phyloP scores from a whole-genome alignment of 1,140 invertebrate species.

The Camponotus vicinus region DNA sequence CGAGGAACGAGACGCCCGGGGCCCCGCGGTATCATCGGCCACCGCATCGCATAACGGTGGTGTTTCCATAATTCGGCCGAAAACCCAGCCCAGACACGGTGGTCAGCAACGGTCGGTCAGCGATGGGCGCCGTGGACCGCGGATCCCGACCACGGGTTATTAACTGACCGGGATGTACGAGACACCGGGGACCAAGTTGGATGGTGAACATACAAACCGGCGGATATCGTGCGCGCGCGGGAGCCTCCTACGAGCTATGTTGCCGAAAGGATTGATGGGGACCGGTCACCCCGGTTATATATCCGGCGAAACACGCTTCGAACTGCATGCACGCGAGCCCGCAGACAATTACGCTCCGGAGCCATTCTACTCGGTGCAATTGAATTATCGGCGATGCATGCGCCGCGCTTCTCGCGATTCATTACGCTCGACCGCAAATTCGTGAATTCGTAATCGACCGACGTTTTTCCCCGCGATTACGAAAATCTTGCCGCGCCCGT shows the following conservation, averaged over 20 bases:
- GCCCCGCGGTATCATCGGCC: constrained; percentile 73
- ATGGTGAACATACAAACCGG: constrained; percentile 71
- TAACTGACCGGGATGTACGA: constrained; percentile 84
- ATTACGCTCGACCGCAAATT: constrained; percentile 50
- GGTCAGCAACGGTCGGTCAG: constrained; percentile 72
- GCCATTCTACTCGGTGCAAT: constrained; percentile 46
- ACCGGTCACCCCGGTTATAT: constrained; percentile 52
- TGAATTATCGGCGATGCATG: constrained; percentile 67
- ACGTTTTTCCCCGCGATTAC: constrained; percentile 33
- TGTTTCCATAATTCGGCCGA: constrained; percentile 79
- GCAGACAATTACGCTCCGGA: constrained; percentile 59
- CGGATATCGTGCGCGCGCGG: constrained; percentile 52
- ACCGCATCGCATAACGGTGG: constrained; percentile 78
- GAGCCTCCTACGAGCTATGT: constrained; percentile 76
- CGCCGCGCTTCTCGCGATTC: constrained; percentile 21
- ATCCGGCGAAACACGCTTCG: constrained; percentile 57
- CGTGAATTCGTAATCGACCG: constrained; percentile 38
- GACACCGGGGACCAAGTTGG: constrained; percentile 81
- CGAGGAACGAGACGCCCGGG: constrained; percentile 79
- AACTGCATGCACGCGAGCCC: constrained; percentile 37
- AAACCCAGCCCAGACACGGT: constrained; percentile 73
- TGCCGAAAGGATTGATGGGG: constrained; percentile 82
- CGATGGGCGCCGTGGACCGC: constrained; percentile 66
- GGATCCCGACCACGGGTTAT: constrained; percentile 78
- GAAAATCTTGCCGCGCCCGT: constrained; percentile 45